Conservation (phyloP, 2,888 invertebrate genomes). For the Penaeus monodon region DNA sequence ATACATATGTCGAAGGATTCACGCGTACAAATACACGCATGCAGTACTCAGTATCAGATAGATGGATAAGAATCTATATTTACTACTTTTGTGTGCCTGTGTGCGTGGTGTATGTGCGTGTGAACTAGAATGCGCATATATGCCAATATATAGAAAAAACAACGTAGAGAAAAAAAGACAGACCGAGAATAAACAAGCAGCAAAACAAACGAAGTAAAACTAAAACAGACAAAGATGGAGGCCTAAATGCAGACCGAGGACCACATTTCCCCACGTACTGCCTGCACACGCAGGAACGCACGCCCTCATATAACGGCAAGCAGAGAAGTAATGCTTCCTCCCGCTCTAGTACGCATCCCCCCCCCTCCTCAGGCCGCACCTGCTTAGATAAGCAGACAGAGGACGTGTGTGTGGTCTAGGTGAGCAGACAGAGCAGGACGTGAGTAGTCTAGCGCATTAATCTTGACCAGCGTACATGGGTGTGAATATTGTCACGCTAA, state of each 20-base stretch:
- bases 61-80: neutral
- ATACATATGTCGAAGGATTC: neutral
- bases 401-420: neutral
- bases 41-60: neutral
- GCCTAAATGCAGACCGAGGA: too few species aligned
- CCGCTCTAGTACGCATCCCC: neutral
- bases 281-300: neutral
- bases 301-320: neutral
- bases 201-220: too few species aligned
- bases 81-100: neutral
- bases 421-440: neutral
- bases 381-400: neutral
- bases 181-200: too few species aligned
- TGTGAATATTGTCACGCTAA: neutral
- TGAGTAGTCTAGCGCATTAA: neutral
- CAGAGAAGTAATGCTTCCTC: too few species aligned
- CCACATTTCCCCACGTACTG: too few species aligned
- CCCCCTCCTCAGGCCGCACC: neutral
- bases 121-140: neutral
- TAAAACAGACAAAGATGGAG: too few species aligned
- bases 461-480: neutral
- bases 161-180: too few species aligned
- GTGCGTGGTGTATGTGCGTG: neutral
- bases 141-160: too few species aligned
- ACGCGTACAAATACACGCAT: neutral